Conservation (phyloP, 92 coral and sea anemone species). For the Scolanthus callimorphus region DNA sequence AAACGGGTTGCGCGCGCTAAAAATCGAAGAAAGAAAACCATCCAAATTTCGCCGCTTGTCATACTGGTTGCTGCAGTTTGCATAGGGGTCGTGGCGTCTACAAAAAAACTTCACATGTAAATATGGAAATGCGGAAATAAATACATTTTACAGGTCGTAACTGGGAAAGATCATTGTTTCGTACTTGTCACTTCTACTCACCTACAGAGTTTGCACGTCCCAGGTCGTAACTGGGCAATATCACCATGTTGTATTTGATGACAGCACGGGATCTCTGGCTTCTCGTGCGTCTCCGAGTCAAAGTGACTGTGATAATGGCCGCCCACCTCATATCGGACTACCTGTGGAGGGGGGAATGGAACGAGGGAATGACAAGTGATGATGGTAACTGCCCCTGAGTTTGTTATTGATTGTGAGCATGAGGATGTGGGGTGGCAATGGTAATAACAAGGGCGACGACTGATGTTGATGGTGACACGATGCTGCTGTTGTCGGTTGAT, state of each 20-base stretch:
- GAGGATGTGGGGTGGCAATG: background rate
- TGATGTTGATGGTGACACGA: background rate
- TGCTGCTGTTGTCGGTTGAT: background rate
- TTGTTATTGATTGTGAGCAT: background rate
- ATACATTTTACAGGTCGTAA: no score
- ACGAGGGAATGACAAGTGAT: background rate
- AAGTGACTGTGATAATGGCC: constrained; percentile 97
- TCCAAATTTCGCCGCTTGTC: no score
- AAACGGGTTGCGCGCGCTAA: no score
- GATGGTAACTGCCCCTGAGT: background rate
- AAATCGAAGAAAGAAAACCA: no score
- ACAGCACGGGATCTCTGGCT: constrained; percentile 84
- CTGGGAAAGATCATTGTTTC: no score
- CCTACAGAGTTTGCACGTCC: constrained; percentile 92
- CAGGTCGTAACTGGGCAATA: constrained; percentile 11
- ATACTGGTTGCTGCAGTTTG: no score
- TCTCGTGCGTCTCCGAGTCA: constrained; percentile 91
- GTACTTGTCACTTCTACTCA: no score
- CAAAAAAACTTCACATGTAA: no score
- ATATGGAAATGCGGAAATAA: no score
- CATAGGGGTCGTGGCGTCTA: no score
- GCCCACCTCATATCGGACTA: constrained; percentile 82
- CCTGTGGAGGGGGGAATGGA: constrained; percentile 40
- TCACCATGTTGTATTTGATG: constrained; percentile 51
- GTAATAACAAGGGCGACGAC: background rate